These are phyloP conservation scores for Epirrhoe tristata DNA, from an alignment of 2,888 invertebrate genomes.

Conservation along the genomic window DNA sequence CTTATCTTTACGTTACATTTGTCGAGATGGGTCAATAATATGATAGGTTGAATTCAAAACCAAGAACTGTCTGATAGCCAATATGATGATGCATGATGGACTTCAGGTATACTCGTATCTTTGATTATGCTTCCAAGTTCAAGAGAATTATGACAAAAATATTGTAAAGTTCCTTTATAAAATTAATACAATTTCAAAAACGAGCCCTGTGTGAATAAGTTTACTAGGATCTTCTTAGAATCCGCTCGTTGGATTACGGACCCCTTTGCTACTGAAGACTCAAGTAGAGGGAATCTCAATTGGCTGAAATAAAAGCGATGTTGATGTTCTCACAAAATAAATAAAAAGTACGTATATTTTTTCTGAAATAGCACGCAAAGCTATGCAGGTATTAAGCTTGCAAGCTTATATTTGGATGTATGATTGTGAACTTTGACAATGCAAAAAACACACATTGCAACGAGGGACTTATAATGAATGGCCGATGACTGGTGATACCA, in stretches of 20 bases:
- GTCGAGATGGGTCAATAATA: too few species aligned
- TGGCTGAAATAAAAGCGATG: slow-evolving; percentile 15
- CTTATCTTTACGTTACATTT: too few species aligned
- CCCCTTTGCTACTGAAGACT: slow-evolving; percentile 16
- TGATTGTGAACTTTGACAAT: not conserved
- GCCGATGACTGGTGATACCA: slow-evolving; percentile 41
- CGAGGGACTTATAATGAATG: slow-evolving; percentile 37
- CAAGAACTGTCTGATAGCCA: too few species aligned
- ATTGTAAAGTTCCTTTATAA: not conserved
- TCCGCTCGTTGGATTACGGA: slow-evolving; percentile 34
- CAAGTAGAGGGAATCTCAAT: slow-evolving; percentile 23
- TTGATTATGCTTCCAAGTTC: too few species aligned
- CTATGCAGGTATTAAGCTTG: not conserved
- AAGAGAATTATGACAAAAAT: too few species aligned
- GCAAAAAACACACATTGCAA: not conserved
- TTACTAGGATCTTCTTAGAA: slow-evolving; percentile 25
- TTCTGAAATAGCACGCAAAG: not conserved
- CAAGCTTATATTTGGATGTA: not conserved
- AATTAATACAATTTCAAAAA: not conserved
- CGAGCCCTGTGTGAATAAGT: slow-evolving; percentile 3
- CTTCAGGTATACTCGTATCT: too few species aligned
- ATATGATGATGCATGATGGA: too few species aligned
- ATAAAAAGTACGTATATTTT: not conserved
- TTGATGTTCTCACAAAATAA: slow-evolving; percentile 1
- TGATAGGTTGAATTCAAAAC: too few species aligned